Percentiles rank a stretch among this genome's conserved stretches.
Evolutionary conservation across 2,113 vertebrate genomes (phyloP).

Genomic region (Elgaria multicarinata): DNA sequence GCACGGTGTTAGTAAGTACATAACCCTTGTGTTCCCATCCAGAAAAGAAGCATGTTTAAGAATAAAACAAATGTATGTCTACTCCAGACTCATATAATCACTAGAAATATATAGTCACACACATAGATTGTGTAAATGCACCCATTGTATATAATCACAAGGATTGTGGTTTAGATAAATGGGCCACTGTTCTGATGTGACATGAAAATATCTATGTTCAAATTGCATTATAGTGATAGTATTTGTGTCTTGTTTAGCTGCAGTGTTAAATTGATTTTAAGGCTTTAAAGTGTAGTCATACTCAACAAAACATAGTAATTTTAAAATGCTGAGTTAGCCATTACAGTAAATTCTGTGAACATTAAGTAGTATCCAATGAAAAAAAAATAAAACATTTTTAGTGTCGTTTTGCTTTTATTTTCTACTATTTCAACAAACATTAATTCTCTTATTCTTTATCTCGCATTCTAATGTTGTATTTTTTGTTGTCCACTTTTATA

Average conservation of each 20-base stretch:
- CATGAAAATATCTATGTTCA: neutral
- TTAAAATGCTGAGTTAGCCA: conserved; percentile 27
- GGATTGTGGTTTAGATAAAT: conserved; percentile 10
- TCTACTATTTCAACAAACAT: conserved; percentile 36
- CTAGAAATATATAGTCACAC: conserved; percentile 10
- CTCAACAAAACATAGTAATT: neutral
- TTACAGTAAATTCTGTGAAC: neutral
- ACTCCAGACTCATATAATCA: neutral
- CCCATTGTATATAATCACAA: conserved; percentile 12
- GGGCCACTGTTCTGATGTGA: neutral
- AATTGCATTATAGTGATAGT: neutral
- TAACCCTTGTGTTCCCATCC: neutral
- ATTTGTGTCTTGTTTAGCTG: conserved; percentile 40
- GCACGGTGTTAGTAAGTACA: neutral
- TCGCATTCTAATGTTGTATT: conserved; percentile 29
- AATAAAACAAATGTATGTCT: neutral
- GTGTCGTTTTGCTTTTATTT: neutral
- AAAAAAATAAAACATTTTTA: neutral
- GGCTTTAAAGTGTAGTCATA: conserved; percentile 28
- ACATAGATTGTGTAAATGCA: conserved; percentile 14
- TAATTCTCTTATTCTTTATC: conserved; percentile 65
- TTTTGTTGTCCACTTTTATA: neutral
- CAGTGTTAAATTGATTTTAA: conserved; percentile 25
- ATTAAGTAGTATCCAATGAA: conserved; percentile 12
- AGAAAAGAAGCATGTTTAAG: neutral